A percentile compares a stretch with the other conserved stretches of the same genome.
These are phyloP conservation scores for Cerceris ruficornis DNA, from an alignment of 2,888 invertebrate genomes.

Conservation along the genomic window DNA sequence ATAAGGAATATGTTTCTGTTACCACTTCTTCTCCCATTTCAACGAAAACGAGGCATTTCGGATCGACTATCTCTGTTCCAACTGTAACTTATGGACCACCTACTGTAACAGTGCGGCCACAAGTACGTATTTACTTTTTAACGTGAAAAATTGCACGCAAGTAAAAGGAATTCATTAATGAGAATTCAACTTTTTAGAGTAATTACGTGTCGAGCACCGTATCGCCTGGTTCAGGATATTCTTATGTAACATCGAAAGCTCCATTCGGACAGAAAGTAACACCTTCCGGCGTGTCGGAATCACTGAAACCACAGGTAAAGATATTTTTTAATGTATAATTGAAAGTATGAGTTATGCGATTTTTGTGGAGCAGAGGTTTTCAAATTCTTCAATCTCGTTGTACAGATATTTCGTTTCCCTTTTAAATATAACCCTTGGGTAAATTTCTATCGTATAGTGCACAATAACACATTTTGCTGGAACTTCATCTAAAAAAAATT, in stretches of 20 bases:
- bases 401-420: too few relatives aligned
- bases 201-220: conserved; percentile 27
- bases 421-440: too few relatives aligned
- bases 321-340: neutral
- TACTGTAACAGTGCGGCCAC: conserved; percentile 28
- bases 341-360: neutral
- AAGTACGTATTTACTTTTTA: conserved; percentile 13
- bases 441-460: too few relatives aligned
- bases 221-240: conserved; percentile 18
- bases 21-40: conserved; percentile 52
- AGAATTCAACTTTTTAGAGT: conserved; percentile 20
- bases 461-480: too few relatives aligned
- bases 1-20: conserved; percentile 42
- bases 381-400: too few relatives aligned
- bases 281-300: conserved; percentile 9
- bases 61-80: conserved; percentile 8
- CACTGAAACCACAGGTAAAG: conserved; percentile 40
- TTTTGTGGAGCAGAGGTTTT: neutral
- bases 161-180: neutral
- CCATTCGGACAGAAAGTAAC: conserved; percentile 31
- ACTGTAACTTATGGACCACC: conserved; percentile 44
- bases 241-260: conserved; percentile 19
- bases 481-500: too few relatives aligned
- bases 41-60: conserved; percentile 39
- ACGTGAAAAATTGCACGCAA: neutral